Percentiles rank a stretch among this genome's conserved stretches.
phyloP scores from a whole-genome alignment of 2,888 invertebrate species.

The Monopis laevigella region DNA sequence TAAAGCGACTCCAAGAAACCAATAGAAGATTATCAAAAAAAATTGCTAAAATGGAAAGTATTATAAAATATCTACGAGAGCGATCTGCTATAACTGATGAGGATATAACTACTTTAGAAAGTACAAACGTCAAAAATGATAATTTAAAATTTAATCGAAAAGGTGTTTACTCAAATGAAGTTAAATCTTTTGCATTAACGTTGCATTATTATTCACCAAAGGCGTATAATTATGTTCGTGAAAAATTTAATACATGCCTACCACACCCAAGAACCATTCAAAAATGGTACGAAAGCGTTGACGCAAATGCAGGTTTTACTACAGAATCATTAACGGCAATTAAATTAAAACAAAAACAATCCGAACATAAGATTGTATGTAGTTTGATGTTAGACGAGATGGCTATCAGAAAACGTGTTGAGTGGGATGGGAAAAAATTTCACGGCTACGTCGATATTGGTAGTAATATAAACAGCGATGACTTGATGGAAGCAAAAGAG shows the following conservation, averaged over 20 bases:
- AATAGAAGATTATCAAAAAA: too few relatives aligned
- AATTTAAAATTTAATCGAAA: too few relatives aligned
- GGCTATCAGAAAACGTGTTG: constrained; percentile 8
- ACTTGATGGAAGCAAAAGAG: constrained; percentile 10
- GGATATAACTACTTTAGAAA: too few relatives aligned
- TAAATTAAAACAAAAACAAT: not conserved
- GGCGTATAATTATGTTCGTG: constrained; percentile 12
- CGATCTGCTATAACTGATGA: too few relatives aligned
- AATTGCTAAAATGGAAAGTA: too few relatives aligned
- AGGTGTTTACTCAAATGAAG: too few relatives aligned
- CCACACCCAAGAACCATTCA: constrained; percentile 14
- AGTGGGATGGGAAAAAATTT: constrained; percentile 6
- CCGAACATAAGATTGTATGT: not conserved
- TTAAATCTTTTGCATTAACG: too few relatives aligned
- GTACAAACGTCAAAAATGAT: too few relatives aligned
- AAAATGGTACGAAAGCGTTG: constrained; percentile 15
- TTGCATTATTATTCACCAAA: not conserved
- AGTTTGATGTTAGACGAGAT: constrained; percentile 6
- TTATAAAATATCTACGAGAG: too few relatives aligned
- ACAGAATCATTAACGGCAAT: not conserved
- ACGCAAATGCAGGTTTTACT: constrained; percentile 14
- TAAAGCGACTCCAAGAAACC: too few relatives aligned
- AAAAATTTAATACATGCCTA: constrained; percentile 12
- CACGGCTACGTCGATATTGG: constrained; percentile 4
- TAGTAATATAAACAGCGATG: constrained; percentile 8